Evolutionary conservation across 2,888 invertebrate genomes (phyloP), one percentile per base, ranked within the genome.

Genomic region (Toxonevra muliebris): DNA sequence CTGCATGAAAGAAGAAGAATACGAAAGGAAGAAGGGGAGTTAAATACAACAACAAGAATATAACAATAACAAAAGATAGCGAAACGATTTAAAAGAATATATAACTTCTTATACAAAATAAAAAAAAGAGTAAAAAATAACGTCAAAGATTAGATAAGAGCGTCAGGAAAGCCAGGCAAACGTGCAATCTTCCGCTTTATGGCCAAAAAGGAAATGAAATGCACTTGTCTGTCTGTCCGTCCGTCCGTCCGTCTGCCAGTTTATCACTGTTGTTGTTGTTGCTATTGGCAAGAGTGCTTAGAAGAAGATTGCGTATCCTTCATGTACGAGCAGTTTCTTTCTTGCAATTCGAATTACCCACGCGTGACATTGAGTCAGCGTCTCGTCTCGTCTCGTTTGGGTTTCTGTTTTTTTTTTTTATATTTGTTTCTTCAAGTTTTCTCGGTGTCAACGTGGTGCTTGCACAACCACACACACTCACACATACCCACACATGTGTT

Each of bases 151-250:
- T 65, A 64, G 68, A 68, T 65, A 61, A 68, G 45, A 17, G 55
- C 41, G 45, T 30, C 52, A 17, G 45, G 15, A 55, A 45, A 42
- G 17, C 54, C 20, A 42, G 11, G 20, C 30, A 48, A 65, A 53
- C 53, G 62, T 52, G 63, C 59, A 67, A 67, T 61, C 66, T 61
- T 61, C 66, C 62, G 66, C 62, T 50, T 67, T 61, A 53, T 61
- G 58, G 57, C 62, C 66, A 67, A 54, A 63, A 63, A 67, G 67
- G 67, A 67, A 67, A 63, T 67, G 59, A 62, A 67, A 62, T 30
- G 45, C 40, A 15, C 48, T 45, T 65, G 42, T 59, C 50, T 50
- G 52, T 53, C 13, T 41, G 54, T 30, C n/a, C 12, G 55, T 63
- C 55, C 20, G 53, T 15, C 53, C 10, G 13, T 54, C 54, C 7